Evolutionary conservation across 2,797 vertebrate genomes (phyloP).

Genomic region (Sternarchorhynchus goeldii): DNA sequence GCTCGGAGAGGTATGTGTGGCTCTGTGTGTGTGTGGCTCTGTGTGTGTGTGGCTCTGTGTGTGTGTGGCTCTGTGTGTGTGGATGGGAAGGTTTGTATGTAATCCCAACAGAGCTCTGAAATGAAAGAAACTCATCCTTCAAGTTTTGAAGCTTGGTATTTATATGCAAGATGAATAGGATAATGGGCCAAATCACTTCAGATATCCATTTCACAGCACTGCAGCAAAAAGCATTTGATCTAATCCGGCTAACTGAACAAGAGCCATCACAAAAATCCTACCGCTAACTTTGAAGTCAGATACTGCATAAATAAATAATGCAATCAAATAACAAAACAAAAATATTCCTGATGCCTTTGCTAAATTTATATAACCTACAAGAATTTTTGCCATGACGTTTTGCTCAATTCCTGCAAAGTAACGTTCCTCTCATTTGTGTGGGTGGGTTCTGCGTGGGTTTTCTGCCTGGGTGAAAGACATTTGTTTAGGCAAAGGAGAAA

Average conservation of each 20-base stretch:
- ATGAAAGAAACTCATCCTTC: slow-evolving; percentile 11
- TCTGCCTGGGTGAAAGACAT: slow-evolving; percentile 35
- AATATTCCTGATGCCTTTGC: neutral
- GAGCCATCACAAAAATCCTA: neutral
- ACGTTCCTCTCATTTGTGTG: neutral
- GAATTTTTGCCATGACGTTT: neutral
- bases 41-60: neutral
- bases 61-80: neutral
- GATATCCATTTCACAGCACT: slow-evolving; percentile 31
- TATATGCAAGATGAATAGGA: slow-evolving; percentile 17
- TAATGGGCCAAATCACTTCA: slow-evolving; percentile 19
- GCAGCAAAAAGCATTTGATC: slow-evolving; percentile 29
- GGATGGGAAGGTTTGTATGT: neutral
- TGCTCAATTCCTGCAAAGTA: slow-evolving; percentile 4
- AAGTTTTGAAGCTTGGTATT: slow-evolving; percentile 12
- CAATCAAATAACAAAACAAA: neutral
- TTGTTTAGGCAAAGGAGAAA: slow-evolving; percentile 42
- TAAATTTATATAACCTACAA: neutral
- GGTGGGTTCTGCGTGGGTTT: neutral
- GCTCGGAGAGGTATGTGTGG: neutral
- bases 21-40: slow-evolving; percentile 15
- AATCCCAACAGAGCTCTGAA: slow-evolving; percentile 27
- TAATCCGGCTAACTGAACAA: slow-evolving; percentile 37
- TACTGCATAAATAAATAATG: slow-evolving; percentile 1
- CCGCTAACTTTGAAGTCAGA: neutral